Percentiles rank a stretch among this genome's conserved stretches.
phyloP scores from a whole-genome alignment of 2,888 invertebrate genomes.

The Dione vanillae region DNA sequence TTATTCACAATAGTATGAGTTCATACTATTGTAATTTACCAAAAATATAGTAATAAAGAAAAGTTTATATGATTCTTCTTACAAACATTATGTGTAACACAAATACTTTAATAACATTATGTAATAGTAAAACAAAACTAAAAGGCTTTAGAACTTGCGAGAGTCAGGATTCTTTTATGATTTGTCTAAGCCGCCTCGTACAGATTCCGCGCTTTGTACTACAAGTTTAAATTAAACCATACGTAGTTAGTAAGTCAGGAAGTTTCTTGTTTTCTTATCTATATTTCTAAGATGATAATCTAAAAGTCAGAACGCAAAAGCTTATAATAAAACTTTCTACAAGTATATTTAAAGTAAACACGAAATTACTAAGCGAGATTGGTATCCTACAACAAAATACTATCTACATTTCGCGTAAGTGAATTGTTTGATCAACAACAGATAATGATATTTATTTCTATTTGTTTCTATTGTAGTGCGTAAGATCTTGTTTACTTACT shows the following conservation, averaged over 20 bases:
- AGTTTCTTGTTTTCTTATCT: not conserved
- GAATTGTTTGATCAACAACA: too few relatives aligned
- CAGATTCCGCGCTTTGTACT: not conserved
- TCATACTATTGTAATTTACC: too few relatives aligned
- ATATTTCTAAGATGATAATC: not conserved
- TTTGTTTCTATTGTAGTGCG: too few relatives aligned
- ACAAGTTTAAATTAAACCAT: constrained; percentile 12
- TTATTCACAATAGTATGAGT: not conserved
- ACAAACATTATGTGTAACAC: not conserved
- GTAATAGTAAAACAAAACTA: not conserved
- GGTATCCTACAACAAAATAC: too few relatives aligned
- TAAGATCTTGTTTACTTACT: too few relatives aligned
- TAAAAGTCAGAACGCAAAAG: not conserved
- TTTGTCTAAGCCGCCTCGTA: constrained; percentile 12
- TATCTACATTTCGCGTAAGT: too few relatives aligned
- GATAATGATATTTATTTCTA: too few relatives aligned
- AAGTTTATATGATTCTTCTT: not conserved
- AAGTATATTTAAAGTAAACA: not conserved
- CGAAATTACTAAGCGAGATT: not conserved
- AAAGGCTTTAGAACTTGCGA: not conserved
- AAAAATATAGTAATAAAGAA: not conserved
- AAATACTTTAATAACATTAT: not conserved
- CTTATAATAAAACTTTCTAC: not conserved
- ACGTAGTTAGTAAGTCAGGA: constrained; percentile 1
- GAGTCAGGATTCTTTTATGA: constrained; percentile 14